These are phyloP conservation scores for Heterotilapia buettikoferi DNA, from an alignment of 2,113 vertebrate species.

Conservation along the genomic window DNA sequence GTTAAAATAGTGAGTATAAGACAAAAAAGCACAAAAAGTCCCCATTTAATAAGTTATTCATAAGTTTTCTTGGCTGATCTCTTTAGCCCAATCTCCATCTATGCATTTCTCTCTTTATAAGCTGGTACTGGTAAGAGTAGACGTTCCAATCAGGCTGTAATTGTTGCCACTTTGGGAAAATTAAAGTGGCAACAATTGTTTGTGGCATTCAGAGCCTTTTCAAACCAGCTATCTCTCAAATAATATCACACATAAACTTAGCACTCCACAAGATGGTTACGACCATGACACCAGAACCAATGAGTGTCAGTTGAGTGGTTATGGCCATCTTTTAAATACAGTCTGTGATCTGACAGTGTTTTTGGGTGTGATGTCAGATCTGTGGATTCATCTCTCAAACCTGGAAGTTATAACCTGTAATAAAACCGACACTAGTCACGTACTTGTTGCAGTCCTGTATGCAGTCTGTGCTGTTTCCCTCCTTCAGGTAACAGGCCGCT, in stretches of 20 bases:
- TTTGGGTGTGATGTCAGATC: neutral
- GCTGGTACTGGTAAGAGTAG: neutral
- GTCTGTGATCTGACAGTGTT: neutral
- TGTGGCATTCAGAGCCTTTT: neutral
- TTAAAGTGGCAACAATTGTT: neutral
- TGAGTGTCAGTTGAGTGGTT: neutral
- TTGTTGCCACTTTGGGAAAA: neutral
- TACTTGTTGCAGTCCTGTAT: slow-evolving; percentile 93
- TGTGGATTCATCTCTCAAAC: neutral
- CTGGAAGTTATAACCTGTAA: neutral
- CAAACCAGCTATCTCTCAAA: neutral
- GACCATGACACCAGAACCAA: neutral
- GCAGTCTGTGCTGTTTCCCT: slow-evolving; percentile 87
- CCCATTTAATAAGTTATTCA: neutral
- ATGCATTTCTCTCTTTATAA: neutral
- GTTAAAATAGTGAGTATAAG: neutral
- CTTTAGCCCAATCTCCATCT: neutral
- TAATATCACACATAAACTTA: neutral
- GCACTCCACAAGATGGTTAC: neutral
- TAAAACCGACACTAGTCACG: neutral
- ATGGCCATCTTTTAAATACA: neutral
- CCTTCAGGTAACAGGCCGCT: slow-evolving; percentile 92
- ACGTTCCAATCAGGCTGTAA: neutral
- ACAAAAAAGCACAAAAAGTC: neutral
- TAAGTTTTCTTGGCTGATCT: neutral